Evolutionary conservation across 2,888 invertebrate genomes (phyloP), one percentile per base, ranked within the genome.

Genomic region (Ametastegia equiseti): DNA sequence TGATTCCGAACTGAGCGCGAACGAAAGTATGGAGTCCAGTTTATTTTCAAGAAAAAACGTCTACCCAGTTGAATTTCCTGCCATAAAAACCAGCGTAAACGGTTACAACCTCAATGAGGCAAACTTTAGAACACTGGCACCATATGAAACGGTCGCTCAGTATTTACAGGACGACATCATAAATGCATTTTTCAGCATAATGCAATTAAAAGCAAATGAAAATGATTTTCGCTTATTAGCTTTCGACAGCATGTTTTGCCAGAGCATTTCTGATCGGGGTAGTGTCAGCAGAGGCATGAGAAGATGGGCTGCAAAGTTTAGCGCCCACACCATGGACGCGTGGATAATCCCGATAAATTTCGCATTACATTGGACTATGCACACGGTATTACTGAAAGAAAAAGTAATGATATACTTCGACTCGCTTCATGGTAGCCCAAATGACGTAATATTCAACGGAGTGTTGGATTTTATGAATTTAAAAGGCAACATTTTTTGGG

Each of bases 191-290:
- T 54, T 54, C 23, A 54, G n/a, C n/a, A 7, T 54, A 19, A 54
- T 54, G 54, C 6, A 19, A 54, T 15, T 19, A n/a, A 6, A 54
- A 54, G 13, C 54, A 54, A 19, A 15, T n/a, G 23, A 5, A 54
- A 54, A 54, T 54, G 23, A 54, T n/a, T 7, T 54, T 7, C n/a
- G 11, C 6, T 6, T 54, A n/a, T 54, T 54, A 19, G 54, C 23
- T n/a, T 54, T 54, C n/a, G 54, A 54, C n/a, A 54, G 54, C 23
- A 54, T 54, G 54, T 54, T 54, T 54, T 54, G 54, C n/a, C 54
- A 54, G n/a, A 54, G 54, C 23, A 54, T 54, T 54, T 54, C 54
- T n/a, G n/a, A 54, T n/a, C 6, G 23, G 19, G 54, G 54, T 7
- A 54, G 15, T n/a, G 54, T 54, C 6, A 54, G 54, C n/a, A 54